phyloP scores from a whole-genome alignment of 2,113 vertebrate species.

The Dasypus novemcinctus region DNA sequence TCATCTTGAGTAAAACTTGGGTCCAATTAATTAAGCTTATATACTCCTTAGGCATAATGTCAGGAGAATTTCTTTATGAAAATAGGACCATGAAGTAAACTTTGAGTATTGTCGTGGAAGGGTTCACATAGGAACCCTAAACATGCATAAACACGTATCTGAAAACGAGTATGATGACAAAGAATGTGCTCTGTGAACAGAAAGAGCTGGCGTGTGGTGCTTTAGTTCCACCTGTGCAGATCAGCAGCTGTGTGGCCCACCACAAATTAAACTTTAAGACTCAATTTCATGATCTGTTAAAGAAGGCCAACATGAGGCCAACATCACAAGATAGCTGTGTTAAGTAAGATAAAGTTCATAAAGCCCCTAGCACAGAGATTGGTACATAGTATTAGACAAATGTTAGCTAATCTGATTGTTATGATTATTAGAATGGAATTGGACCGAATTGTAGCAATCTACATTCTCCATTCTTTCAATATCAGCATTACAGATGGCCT shows the following conservation, averaged over 20 bases:
- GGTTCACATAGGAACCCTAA: background rate
- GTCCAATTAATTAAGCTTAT: background rate
- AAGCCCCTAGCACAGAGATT: background rate
- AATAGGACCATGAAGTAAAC: background rate
- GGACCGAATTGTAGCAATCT: background rate
- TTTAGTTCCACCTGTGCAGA: background rate
- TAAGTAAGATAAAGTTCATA: background rate
- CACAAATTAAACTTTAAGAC: background rate
- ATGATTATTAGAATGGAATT: background rate
- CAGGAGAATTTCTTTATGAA: background rate
- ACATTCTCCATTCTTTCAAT: background rate
- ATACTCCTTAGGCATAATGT: background rate
- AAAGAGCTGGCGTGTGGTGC: fast-evolving
- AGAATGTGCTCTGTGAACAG: background rate
- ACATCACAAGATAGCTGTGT: background rate
- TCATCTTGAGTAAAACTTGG: background rate
- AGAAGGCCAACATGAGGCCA: background rate
- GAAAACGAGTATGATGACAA: background rate
- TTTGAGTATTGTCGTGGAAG: background rate
- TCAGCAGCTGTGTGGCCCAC: background rate
- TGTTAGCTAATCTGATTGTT: background rate
- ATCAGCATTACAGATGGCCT: background rate
- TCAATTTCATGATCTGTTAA: background rate
- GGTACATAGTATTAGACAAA: background rate
- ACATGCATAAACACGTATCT: background rate